phyloP scores from a whole-genome alignment of 2,888 invertebrate species.

The Conistra vaccinii region DNA sequence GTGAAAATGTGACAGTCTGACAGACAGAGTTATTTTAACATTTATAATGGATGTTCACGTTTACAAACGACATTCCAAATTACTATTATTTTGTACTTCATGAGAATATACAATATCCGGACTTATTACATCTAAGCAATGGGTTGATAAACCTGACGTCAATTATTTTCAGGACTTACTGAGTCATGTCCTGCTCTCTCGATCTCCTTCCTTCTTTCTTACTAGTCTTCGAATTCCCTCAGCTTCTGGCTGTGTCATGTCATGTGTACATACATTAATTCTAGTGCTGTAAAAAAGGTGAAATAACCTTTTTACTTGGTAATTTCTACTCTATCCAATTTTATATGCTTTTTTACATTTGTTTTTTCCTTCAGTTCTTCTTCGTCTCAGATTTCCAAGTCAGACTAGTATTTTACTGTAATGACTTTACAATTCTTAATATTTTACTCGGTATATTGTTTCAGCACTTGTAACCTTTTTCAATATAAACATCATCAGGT shows the following conservation, averaged over 20 bases:
- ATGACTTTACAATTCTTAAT: not conserved
- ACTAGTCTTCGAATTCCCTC: not conserved
- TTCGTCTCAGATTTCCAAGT: not conserved
- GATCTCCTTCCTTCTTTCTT: not conserved
- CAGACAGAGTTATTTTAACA: no score
- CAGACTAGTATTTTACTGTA: not conserved
- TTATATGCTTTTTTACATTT: not conserved
- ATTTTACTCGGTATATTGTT: not conserved
- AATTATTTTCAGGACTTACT: not conserved
- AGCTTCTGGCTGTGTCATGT: not conserved
- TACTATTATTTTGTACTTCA: not conserved
- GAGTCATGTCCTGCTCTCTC: not conserved
- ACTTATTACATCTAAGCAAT: not conserved
- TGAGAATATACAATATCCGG: not conserved
- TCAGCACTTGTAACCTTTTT: not conserved
- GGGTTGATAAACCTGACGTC: not conserved
- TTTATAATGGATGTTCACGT: not conserved
- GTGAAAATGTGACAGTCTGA: no score
- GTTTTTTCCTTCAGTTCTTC: not conserved
- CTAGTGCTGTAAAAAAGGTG: not conserved
- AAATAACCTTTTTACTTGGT: not conserved
- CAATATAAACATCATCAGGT: not conserved
- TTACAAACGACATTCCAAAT: not conserved
- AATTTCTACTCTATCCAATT: not conserved
- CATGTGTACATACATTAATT: no score